Base-by-base conservation (phyloP, 1,140 invertebrate genomes). In the Papilio xuthus region DNA sequence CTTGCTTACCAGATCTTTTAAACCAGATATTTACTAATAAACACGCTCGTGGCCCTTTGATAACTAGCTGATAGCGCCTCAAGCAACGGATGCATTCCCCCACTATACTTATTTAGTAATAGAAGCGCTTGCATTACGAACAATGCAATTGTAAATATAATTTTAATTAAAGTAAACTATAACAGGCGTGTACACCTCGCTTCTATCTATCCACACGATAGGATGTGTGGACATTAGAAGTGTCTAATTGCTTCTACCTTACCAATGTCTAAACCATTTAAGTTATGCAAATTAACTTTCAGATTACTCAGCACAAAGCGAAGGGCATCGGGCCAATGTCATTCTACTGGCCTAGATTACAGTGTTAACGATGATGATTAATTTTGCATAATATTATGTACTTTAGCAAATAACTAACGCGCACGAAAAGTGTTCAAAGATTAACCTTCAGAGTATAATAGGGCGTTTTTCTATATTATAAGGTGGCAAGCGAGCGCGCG, bases 281-380 rank as follows among this genome's bases (percentile, higher is more conserved):
- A 56, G 53, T 56, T 56, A 56, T 56, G 53, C n/a, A 56, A 56
- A 56, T 56, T 56, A 56, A 56, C n/a, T 50, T 50, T 50, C 47
- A 50, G 47, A 50, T 50, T 18, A 18, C 18, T 50, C 18, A 50
- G 47, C 47, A 18, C 13, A 50, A 50, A 50, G 47, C 47, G 47
- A 50, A 50, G 47, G 47, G 47, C 47, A 53, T 53, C n/a, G 18
- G 18, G 50, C 50, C 50, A n/a, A n/a, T 53, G 50, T 53, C 50
- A 53, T n/a, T 53, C 50, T 53, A 53, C 50, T 53, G n/a, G 18
- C 18, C n/a, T 53, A 53, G n/a, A n/a, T 53, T n/a, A 53, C 50
- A 20, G 8, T 8, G 18, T 53, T n/a, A 20, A 7, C 18, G 32
- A 32, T 32, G 32, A 53, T n/a, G n/a, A n/a, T 18, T 1, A 53